Evolutionary conservation across 2,888 invertebrate genomes (phyloP), one percentile per base, ranked within the genome.

Genomic region (Neelides folsomi): DNA sequence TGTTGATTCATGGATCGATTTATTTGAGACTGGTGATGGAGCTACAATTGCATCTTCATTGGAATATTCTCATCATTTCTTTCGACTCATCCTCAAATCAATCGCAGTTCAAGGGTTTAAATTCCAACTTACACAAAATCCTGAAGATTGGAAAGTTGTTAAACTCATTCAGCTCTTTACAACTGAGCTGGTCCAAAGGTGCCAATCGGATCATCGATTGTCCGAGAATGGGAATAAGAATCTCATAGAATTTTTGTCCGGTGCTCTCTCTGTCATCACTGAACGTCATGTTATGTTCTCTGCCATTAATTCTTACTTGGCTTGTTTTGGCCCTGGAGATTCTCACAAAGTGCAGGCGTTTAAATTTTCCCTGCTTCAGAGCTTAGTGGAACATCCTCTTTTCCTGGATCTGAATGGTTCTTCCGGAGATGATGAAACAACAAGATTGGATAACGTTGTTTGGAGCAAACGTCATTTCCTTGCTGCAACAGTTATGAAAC

Each of bases 291-390:
- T 62, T 47, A 62, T 64, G 1, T 64, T 62, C 47, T 56, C 64
- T 49, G 58, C 58, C 5, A 56, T 64, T 34, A 64, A 64, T 47
- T 53, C 61, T 4, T 64, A 64, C 34, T 52, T 64, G 16, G 60
- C 64, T 9, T 64, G 62, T 51, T 64, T 64, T 51, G 64, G 64
- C 39, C 64, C 64, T 8, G 64, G 64, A 7, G 64, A 64, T 50
- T 61, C 62, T 3, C 59, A 62, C 39, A 64, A 64, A 52, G 56
- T 64, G 3, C 64, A 64, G 58, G 61, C 59, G 18, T 64, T 61
- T 42, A 62, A 60, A 53, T 64, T 60, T 44, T 38, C 50, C 19
- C 44, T 64, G 13, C 60, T 64, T 15, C 54, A 61, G 34, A 57
- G 55, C 18, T 43, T 64, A 6, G 61, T 64, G 1, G 57, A 62